Evolutionary conservation across 2,113 vertebrate species (phyloP).

Genomic region (Pelmatolapia mariae): DNA sequence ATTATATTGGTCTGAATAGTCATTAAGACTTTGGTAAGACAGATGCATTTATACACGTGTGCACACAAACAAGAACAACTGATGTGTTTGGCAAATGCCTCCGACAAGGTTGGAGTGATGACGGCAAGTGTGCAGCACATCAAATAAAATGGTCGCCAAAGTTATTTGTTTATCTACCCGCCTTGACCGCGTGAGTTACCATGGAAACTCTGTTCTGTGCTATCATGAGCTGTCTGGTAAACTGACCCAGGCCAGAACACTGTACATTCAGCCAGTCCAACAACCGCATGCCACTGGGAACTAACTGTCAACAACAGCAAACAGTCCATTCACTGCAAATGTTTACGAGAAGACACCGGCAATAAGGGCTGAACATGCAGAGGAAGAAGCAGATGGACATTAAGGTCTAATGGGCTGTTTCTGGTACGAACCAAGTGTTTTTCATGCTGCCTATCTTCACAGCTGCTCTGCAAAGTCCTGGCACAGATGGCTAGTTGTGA

Average conservation of each 20-base stretch:
- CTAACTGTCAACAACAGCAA: constrained; percentile 4
- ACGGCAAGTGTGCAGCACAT: neutral
- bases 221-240: constrained; percentile 1
- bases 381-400: constrained; percentile 31
- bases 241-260: neutral
- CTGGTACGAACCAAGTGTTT: neutral
- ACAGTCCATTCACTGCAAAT: constrained; percentile 1
- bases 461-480: neutral
- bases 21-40: neutral
- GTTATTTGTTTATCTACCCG: neutral
- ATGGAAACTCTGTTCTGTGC: constrained; percentile 37
- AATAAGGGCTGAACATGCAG: neutral
- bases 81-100: neutral
- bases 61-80: neutral
- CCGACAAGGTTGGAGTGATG: neutral
- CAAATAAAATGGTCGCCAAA: neutral
- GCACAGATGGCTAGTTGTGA: neutral
- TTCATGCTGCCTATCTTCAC: neutral
- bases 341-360: neutral
- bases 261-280: neutral
- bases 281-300: neutral
- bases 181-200: constrained; percentile 18
- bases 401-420: constrained; percentile 5
- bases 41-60: neutral
- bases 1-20: neutral